Base-by-base conservation (phyloP, 92 coral and sea anemone genomes). In the Umimayanthus kanabou region DNA sequence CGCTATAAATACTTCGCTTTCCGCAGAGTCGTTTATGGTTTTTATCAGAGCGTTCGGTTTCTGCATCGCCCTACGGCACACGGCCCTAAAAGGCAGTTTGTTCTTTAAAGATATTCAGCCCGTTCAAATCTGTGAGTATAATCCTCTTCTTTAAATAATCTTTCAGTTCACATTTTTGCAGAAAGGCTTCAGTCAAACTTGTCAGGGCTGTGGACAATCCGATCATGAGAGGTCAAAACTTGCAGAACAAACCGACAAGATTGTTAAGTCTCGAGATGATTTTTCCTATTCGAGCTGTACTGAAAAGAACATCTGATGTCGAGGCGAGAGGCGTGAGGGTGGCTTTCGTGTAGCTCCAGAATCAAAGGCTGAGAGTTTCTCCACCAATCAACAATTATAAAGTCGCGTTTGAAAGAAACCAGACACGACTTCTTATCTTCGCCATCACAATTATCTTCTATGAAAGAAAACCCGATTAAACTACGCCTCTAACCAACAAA, bases 401-500 rank as follows among this genome's bases (percentile, higher is more conserved):
- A 83, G 23, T 83, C 77, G 25, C 29, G n/a, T 33, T 69, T 83
- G 87, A 83, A 71, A n/a, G 25, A 83, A 83, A 83, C 77, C 87
- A 83, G 77, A 64, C 87, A 64, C 67, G 40, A 29, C 30, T 47
- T 83, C 87, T 83, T 83, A 83, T 83, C 87, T 29, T 37, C 43
- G 30, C 57, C 47, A 70, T 71, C 77, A 39, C 77, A 83, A 83
- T 83, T 70, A 83, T 83, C 78, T 69, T 72, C 77, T 83, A 40
- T 83, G 87, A 83, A 83, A 83, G 87, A 83, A 83, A 75, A 70
- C 87, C 78, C 77, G 87, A 83, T 83, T 83, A 83, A 83, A 53
- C 30, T 25, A 50, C 53, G 15, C 66, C 85, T 80, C 30, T 20
- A 61, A 58, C 71, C 71, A 33, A 61, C 26, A 57, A 80, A 26